Evolutionary conservation across 2,797 vertebrate genomes (phyloP).

Genomic region (Toxotes lorentzi): DNA sequence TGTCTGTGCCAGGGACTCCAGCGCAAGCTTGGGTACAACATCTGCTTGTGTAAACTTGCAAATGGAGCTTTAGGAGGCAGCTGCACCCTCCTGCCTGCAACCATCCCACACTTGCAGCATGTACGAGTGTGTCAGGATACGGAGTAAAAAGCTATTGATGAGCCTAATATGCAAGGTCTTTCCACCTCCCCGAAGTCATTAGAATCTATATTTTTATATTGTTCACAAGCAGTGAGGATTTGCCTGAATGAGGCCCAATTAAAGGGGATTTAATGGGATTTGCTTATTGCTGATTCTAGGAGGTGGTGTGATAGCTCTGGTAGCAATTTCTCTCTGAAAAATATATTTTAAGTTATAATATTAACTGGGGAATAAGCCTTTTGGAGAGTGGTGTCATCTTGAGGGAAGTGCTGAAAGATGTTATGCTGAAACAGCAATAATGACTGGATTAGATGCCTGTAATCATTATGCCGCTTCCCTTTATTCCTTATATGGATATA

Average conservation of each 20-base stretch:
- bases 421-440: conserved; percentile 60
- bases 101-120: conserved; percentile 24
- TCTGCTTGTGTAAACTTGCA: conserved; percentile 56
- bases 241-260: conserved; percentile 78
- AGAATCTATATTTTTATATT: conserved; percentile 71
- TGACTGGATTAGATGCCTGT: conserved; percentile 27
- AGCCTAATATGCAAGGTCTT: conserved; percentile 51
- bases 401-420: conserved; percentile 56
- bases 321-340: conserved; percentile 64
- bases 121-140: conserved; percentile 25
- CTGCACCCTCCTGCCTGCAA: conserved; percentile 29
- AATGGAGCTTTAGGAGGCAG: conserved; percentile 42
- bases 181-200: conserved; percentile 61
- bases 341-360: conserved; percentile 68
- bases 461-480: conserved; percentile 14
- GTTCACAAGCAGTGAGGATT: conserved; percentile 76
- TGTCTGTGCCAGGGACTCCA: conserved; percentile 36
- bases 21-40: conserved; percentile 26
- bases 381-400: conserved; percentile 65
- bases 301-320: conserved; percentile 60
- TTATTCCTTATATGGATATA: conserved; percentile 21
- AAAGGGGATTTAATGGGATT: conserved; percentile 79
- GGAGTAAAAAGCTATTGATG: conserved; percentile 34
- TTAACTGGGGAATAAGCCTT: conserved; percentile 72
- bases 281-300: conserved; percentile 64